Evolutionary conservation across 2,888 invertebrate genomes (phyloP), one percentile per base, ranked within the genome.

Genomic region (Litoditis marina): DNA sequence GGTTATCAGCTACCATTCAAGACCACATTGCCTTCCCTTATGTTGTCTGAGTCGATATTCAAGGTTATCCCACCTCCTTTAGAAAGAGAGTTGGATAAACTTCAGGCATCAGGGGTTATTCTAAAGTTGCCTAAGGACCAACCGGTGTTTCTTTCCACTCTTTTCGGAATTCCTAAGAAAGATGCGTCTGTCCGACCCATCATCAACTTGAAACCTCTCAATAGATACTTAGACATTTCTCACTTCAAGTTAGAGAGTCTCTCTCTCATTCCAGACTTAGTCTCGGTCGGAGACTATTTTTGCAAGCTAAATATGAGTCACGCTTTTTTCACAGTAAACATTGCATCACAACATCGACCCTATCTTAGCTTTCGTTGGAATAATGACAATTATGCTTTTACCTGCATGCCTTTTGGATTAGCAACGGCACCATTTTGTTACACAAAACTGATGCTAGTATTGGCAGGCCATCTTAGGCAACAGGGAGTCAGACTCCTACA

Each of bases 201-300:
- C 25, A 55, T 57, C 5, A 59, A 57, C 25, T 44, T 57, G 57
- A 53, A 55, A 1, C 53, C 22, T n/a, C 57, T 57, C 5, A 57
- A 57, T 44, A 55, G 30, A 19, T 27, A 22, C 19, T 19, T 57
- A 25, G 32, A 2, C 25, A 57, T 44, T n/a, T 16, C 22, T n/a
- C 57, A 57, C 58, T 57, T 57, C 28, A 57, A 57, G 28, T 57
- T 57, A 57, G 57, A 57, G 56, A 30, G 57, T 28, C 19, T 57
- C 16, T 16, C 25, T 6, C 6, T 57, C 5, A 27, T 57, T 7
- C 47, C 22, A 57, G 57, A 57, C 30, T 22, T 57, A 28, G 19
- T 57, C 2, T 22, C n/a, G 19, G 5, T 4, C 5, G 57, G 57
- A 13, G 52, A 13, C 25, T 57, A 8, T 27, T 22, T 55, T 16